Percentiles rank a stretch among this genome's conserved stretches.
These are phyloP conservation scores for Agrochola litura DNA, from an alignment of 2,888 invertebrate species.

Conservation along the genomic window DNA sequence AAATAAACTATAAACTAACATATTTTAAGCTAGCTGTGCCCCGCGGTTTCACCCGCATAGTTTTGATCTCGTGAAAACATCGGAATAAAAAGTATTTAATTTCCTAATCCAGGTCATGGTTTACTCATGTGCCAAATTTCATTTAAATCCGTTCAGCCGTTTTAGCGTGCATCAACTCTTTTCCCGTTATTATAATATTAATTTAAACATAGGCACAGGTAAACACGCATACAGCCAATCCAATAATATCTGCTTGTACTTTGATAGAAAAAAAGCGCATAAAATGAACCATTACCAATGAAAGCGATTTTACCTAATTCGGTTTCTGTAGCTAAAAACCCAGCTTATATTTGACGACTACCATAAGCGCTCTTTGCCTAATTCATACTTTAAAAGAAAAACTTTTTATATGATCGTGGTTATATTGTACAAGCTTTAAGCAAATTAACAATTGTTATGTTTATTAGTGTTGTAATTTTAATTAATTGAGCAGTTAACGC, in stretches of 20 bases:
- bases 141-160: too few relatives aligned
- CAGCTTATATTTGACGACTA: too few relatives aligned
- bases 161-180: too few relatives aligned
- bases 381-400: conserved; percentile 31
- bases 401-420: conserved; percentile 11
- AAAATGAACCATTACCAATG: neutral
- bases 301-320: neutral
- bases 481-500: conserved; percentile 50
- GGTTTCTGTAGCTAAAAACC: neutral
- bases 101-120: too few relatives aligned
- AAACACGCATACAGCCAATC: neutral
- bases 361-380: conserved; percentile 5
- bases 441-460: conserved; percentile 33
- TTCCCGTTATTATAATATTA: too few relatives aligned
- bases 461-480: conserved; percentile 36
- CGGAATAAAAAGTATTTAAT: too few relatives aligned
- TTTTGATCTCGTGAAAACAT: too few relatives aligned
- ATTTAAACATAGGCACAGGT: neutral
- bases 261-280: neutral
- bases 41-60: too few relatives aligned
- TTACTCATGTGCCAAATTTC: too few relatives aligned
- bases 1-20: too few relatives aligned
- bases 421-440: conserved; percentile 37
- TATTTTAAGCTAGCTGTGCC: neutral
- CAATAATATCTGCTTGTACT: neutral